These are phyloP conservation scores for Thryonomys swinderianus DNA, from an alignment of 2,113 vertebrate species.

Conservation along the genomic window DNA sequence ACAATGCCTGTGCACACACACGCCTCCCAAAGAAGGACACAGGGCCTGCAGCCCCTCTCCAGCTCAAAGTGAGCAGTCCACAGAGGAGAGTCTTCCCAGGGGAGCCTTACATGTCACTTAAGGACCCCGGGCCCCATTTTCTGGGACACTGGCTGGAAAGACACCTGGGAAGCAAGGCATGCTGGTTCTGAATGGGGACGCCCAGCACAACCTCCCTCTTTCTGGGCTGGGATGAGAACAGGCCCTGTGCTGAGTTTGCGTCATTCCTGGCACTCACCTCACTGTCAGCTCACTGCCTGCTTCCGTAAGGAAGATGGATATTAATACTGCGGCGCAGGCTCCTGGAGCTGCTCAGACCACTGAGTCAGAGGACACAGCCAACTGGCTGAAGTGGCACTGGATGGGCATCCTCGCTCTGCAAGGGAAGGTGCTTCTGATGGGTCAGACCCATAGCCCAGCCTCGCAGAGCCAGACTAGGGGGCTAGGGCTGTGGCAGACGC, in stretches of 20 bases:
- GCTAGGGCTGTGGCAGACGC: not conserved
- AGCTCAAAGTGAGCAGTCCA: slow-evolving; percentile 55
- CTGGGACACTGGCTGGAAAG: slow-evolving; percentile 70
- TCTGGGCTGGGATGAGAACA: slow-evolving; percentile 51
- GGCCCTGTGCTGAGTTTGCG: slow-evolving; percentile 60
- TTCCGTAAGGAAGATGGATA: slow-evolving; percentile 68
- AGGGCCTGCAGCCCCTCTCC: slow-evolving; percentile 34
- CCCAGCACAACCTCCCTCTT: not conserved
- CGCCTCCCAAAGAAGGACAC: not conserved
- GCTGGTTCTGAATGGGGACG: not conserved
- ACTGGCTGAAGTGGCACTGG: slow-evolving; percentile 35
- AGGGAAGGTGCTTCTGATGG: not conserved
- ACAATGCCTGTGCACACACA: no score
- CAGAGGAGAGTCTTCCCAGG: slow-evolving; percentile 65
- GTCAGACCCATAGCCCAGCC: accelerated
- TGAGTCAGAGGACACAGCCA: slow-evolving; percentile 54
- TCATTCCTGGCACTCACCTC: not conserved
- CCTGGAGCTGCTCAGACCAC: slow-evolving; percentile 63
- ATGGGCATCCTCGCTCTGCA: slow-evolving; percentile 7
- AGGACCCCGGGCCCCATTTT: slow-evolving; percentile 74
- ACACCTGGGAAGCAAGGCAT: slow-evolving; percentile 50
- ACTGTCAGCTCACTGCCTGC: slow-evolving; percentile 52
- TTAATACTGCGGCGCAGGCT: slow-evolving; percentile 52
- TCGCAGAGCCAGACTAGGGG: not conserved
- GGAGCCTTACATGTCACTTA: slow-evolving; percentile 78